Evolutionary conservation across 2,113 vertebrate species (phyloP).

Genomic region (Stomatorhinus ivindoensis): DNA sequence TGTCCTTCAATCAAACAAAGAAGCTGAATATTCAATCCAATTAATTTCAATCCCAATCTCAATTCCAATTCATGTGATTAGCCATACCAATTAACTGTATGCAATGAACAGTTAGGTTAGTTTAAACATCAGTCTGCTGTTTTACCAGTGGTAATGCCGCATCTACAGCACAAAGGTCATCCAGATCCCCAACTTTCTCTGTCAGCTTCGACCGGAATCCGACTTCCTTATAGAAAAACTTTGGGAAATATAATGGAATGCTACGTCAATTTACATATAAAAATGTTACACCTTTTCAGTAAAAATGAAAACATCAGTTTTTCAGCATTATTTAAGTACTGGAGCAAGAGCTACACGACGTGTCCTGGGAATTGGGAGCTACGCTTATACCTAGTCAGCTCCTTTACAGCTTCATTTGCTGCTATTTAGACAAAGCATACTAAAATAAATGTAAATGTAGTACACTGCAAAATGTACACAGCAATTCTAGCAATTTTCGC

Average conservation of each 20-base stretch:
- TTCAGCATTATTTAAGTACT: neutral
- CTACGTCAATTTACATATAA: neutral
- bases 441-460: neutral
- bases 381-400: neutral
- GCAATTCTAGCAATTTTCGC: neutral
- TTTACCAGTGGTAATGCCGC: conserved; percentile 38
- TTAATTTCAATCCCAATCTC: neutral
- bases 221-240: neutral
- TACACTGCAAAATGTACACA: neutral
- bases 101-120: neutral
- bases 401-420: neutral
- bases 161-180: conserved; percentile 40
- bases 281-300: neutral
- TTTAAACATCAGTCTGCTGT: neutral
- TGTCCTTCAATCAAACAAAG: neutral
- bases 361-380: neutral
- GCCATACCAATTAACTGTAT: neutral
- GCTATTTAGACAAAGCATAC: neutral
- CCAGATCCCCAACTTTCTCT: conserved; percentile 48
- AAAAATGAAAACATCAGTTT: neutral
- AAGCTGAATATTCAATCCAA: neutral
- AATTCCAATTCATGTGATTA: neutral
- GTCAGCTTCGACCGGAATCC: conserved; percentile 37
- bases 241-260: neutral
- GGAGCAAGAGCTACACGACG: too few relatives aligned